phyloP scores from a whole-genome alignment of 37 sponge, comb jelly and placozoan genomes.

The Theonella swinhoei region DNA sequence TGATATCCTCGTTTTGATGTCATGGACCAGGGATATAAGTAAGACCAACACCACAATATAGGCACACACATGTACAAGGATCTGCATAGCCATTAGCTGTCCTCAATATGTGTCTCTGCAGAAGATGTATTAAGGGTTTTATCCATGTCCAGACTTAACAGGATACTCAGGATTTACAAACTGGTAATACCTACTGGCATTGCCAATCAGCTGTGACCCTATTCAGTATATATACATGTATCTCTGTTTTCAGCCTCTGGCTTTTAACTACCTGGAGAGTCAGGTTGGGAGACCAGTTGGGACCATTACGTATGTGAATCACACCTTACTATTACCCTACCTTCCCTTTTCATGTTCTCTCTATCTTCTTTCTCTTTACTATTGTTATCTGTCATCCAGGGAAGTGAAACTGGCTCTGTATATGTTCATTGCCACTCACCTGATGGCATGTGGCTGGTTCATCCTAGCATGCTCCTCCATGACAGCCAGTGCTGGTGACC shows the following conservation, averaged over 20 bases:
- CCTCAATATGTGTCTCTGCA: conserved; percentile 1
- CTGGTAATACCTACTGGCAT: too few species aligned
- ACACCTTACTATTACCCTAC: not conserved
- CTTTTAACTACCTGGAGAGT: conserved; percentile 38
- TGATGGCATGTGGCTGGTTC: conserved; percentile 66
- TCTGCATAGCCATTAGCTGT: not conserved
- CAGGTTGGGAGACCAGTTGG: conserved; percentile 40
- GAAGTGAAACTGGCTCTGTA: conserved; percentile 59
- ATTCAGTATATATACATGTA: not conserved
- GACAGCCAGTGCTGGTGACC: conserved; percentile 1
- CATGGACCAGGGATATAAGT: conserved; percentile 38
- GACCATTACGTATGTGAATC: conserved; percentile 34
- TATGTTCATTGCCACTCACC: conserved; percentile 57
- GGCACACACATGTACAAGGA: not conserved
- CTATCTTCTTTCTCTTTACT: not conserved
- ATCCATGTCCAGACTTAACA: conserved; percentile 55
- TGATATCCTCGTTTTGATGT: conserved; percentile 45
- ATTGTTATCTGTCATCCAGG: conserved; percentile 11
- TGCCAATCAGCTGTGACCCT: conserved; percentile 4
- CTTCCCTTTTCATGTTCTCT: not conserved
- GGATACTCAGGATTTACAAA: conserved; percentile 66
- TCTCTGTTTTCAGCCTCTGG: conserved; percentile 17
- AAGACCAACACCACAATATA: not conserved
- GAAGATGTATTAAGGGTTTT: conserved; percentile 49
- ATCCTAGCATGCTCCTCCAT: conserved; percentile 63